Conservation (phyloP, 1,140 invertebrate genomes). For the Hycleus phaleratus region DNA sequence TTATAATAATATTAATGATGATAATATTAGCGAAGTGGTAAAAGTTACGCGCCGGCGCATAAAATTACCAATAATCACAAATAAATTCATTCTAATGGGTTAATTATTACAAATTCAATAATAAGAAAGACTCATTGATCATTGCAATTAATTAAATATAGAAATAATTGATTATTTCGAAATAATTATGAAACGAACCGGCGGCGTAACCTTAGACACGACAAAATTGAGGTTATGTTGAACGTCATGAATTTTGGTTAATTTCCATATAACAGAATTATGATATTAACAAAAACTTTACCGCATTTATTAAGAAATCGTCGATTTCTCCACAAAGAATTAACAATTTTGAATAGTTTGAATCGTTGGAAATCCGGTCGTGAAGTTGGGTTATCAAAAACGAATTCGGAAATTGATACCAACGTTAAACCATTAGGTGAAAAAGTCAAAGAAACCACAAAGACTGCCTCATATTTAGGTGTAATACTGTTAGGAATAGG, state of each 20-base stretch:
- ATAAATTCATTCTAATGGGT: too few relatives aligned
- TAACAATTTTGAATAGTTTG: too few relatives aligned
- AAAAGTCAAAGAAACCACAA: slow-evolving; percentile 80
- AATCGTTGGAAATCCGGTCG: too few relatives aligned
- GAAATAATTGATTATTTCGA: too few relatives aligned
- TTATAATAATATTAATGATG: neutral
- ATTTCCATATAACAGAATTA: neutral
- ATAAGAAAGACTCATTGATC: too few relatives aligned
- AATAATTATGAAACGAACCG: neutral
- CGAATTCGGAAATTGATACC: slow-evolving; percentile 36
- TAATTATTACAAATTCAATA: too few relatives aligned
- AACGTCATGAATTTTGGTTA: neutral
- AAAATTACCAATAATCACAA: neutral
- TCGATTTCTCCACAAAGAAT: neutral
- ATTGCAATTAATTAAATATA: too few relatives aligned
- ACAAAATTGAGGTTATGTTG: neutral
- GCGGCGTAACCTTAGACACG: neutral
- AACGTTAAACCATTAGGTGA: slow-evolving; percentile 57
- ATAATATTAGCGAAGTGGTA: neutral
- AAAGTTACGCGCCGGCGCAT: slow-evolving; percentile 5
- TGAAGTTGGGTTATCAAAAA: neutral
- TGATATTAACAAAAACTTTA: too few relatives aligned
- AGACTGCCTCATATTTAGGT: slow-evolving; percentile 71
- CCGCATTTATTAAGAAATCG: too few relatives aligned
- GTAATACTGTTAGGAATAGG: slow-evolving; percentile 73